These are phyloP conservation scores for Cichlasoma orientale DNA, from an alignment of 2,797 vertebrate species.

Conservation along the genomic window DNA sequence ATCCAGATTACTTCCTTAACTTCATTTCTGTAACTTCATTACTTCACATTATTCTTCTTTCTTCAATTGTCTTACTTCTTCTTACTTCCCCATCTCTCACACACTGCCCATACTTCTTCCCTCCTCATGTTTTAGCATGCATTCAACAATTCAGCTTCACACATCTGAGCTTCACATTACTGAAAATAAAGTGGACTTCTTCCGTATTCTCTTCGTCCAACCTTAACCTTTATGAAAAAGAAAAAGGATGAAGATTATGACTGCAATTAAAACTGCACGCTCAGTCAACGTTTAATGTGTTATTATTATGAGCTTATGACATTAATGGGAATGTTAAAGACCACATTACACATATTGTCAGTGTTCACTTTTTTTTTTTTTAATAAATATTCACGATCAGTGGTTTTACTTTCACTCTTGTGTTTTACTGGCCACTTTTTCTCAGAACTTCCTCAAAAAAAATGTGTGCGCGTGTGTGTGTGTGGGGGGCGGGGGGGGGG, in stretches of 20 bases:
- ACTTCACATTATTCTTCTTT: conserved; percentile 97
- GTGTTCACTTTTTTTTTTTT: conserved; percentile 2
- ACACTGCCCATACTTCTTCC: conserved; percentile 80
- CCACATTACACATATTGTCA: conserved; percentile 29
- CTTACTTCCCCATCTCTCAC: conserved; percentile 81
- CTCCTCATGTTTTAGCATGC: conserved; percentile 90
- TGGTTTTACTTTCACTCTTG: conserved; percentile 34
- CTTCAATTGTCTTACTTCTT: conserved; percentile 92
- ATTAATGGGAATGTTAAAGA: conserved; percentile 50
- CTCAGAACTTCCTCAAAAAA: background rate
- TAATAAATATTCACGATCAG: conserved; percentile 44
- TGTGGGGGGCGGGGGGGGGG: too few relatives aligned
- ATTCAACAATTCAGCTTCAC: conserved; percentile 98
- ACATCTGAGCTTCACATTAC: conserved; percentile 98
- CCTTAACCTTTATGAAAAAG: conserved; percentile 99
- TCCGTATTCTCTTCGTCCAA: conserved; percentile 98
- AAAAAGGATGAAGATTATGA: conserved; percentile 97
- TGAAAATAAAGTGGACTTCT: conserved; percentile 98
- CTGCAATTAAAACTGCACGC: conserved; percentile 73
- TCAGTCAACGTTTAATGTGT: conserved; percentile 58
- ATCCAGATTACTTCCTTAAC: conserved; percentile 99
- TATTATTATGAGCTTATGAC: conserved; percentile 35
- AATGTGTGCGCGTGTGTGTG: too few relatives aligned
- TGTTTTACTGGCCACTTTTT: background rate
- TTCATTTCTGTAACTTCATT: conserved; percentile 99